These are phyloP conservation scores for Carcinoscorpius rotundicauda DNA, from an alignment of 1,140 invertebrate species.

Conservation along the genomic window DNA sequence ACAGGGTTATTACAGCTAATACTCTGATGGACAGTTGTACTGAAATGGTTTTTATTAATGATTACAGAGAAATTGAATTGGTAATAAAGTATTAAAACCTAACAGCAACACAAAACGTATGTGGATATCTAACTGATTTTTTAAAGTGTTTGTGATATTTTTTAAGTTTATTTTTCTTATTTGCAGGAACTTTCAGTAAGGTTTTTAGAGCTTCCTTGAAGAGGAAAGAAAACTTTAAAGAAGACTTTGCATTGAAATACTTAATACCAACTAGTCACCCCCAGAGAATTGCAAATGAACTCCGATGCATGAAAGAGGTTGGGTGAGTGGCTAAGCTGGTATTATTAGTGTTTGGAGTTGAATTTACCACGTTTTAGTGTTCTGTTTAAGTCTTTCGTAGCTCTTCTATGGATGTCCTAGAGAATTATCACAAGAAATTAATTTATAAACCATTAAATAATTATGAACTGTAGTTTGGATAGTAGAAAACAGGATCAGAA, in stretches of 20 bases:
- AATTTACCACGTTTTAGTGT: no score
- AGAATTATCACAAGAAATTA: no score
- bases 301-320: conserved; percentile 26
- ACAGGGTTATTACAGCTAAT: neutral
- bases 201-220: conserved; percentile 22
- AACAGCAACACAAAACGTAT: no score
- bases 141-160: no score
- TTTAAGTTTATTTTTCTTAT: conserved; percentile 2
- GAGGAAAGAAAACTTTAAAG: conserved; percentile 1
- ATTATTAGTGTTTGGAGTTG: no score
- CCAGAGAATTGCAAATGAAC: conserved; percentile 23
- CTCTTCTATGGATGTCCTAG: no score
- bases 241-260: conserved; percentile 26
- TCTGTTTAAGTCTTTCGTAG: no score
- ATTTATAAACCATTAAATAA: no score
- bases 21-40: neutral
- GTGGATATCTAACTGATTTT: no score
- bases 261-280: conserved; percentile 26
- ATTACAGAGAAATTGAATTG: neutral
- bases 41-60: neutral
- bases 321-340: conserved; percentile 9
- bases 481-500: no score
- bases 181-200: conserved; percentile 25
- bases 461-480: no score
- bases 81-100: neutral